phyloP scores from a whole-genome alignment of 2,797 vertebrate genomes.

The Danionella dracula region DNA sequence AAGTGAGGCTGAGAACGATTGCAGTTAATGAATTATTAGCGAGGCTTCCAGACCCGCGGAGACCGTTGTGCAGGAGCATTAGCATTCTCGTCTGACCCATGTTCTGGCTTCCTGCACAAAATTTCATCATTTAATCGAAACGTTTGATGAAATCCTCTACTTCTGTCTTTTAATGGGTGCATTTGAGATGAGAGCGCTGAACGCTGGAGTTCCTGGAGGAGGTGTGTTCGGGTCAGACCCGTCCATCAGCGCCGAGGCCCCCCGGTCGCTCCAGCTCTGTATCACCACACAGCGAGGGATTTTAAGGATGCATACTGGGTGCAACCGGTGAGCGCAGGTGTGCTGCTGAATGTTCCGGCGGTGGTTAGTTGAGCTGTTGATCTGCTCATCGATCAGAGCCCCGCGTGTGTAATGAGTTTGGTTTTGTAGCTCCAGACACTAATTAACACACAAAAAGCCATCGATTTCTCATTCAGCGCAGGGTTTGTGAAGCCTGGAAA shows the following conservation, averaged over 20 bases:
- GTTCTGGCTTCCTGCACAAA: not conserved
- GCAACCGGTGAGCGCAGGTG: not conserved
- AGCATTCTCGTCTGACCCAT: not conserved
- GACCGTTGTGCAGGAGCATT: not conserved
- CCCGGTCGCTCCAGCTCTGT: too few relatives aligned
- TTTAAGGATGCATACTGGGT: too few relatives aligned
- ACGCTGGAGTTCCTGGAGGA: not conserved
- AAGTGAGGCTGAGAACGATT: too few relatives aligned
- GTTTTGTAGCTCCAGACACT: conserved; percentile 29
- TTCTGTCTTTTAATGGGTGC: not conserved
- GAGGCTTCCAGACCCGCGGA: not conserved
- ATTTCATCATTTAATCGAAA: not conserved
- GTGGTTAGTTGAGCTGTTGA: conserved; percentile 47
- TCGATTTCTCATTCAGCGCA: conserved; percentile 54
- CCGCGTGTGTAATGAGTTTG: conserved; percentile 2
- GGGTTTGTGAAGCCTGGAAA: conserved; percentile 31
- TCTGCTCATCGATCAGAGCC: not conserved
- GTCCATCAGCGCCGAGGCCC: not conserved
- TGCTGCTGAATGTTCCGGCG: too few relatives aligned
- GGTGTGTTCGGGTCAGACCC: not conserved
- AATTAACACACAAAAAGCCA: conserved; percentile 56
- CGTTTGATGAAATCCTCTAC: not conserved
- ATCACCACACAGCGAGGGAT: too few relatives aligned
- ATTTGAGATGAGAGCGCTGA: not conserved
- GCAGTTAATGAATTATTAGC: not conserved